Percentiles rank a stretch among this genome's conserved stretches.
Evolutionary conservation across 2,888 invertebrate genomes (phyloP).

Genomic region (Drosophila koepferae): DNA sequence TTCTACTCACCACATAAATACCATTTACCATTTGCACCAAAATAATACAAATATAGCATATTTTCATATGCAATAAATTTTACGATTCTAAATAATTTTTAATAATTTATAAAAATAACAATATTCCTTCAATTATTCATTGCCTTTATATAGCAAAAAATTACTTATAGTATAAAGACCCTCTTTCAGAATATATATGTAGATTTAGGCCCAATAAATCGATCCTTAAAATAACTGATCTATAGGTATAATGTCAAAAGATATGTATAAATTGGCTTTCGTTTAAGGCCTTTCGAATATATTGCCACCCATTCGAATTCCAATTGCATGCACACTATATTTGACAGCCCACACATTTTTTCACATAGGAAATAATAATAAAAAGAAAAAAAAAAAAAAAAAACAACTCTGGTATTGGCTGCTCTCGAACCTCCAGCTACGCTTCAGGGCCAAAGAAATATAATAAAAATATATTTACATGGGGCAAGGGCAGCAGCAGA

Average conservation of each 20-base stretch:
- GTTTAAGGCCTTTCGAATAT: background rate
- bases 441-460: conserved; percentile 4
- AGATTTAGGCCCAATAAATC: too few species aligned
- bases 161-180: too few species aligned
- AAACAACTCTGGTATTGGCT: conserved; percentile 32
- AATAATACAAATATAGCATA: too few species aligned
- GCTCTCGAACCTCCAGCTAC: conserved; percentile 4
- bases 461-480: conserved; percentile 30
- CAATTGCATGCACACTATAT: conserved; percentile 1
- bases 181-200: too few species aligned
- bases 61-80: too few species aligned
- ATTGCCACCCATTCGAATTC: background rate
- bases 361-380: background rate
- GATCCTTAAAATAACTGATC: background rate
- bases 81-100: too few species aligned
- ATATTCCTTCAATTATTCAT: too few species aligned
- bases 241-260: background rate
- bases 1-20: too few species aligned
- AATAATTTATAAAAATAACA: too few species aligned
- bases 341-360: conserved; percentile 4
- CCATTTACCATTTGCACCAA: too few species aligned
- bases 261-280: background rate
- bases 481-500: background rate
- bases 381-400: background rate
- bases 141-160: too few species aligned